Base-by-base conservation (phyloP, 1,140 invertebrate genomes). In the Thaumetopoea pityocampa region DNA sequence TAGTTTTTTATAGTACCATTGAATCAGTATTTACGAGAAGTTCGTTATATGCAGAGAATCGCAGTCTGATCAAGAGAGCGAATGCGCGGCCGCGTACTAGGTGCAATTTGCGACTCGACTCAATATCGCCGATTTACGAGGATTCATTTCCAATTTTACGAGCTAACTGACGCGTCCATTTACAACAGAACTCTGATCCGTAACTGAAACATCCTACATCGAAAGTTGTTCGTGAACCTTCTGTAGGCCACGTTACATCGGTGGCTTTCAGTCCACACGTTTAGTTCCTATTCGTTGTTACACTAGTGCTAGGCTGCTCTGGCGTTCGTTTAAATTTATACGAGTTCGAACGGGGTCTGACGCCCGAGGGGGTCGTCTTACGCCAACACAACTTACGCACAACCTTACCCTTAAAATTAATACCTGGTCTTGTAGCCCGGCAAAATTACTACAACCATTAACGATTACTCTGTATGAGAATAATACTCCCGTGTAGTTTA, bases 71-170 rank as follows among this genome's bases (percentile, higher is more conserved):
- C 58, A 70, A 77, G 56, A 51, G 49, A 36, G 30, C 43, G 44
- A 71, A 69, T 73, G 65, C 61, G 49, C 63, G 58, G 33, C 56
- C 50, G 66, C 67, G 67, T 68, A 54, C 71, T 51, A 53, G 49
- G 46, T 44, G 58, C 63, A 64, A 73, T 73, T 73, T 67, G 66
- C 52, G 49, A 67, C 56, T 66, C 51, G 40, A 43, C 58, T 71
- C 61, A 69, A 64, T 68, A 67, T 62, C 54, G 44, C 36, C 58
- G 62, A 67, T 73, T 79, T 76, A 71, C 64, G 66, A 69, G 58
- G 56, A 68, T 63, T 58, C 60, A 69, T 76, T 70, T 70, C 51
- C 58, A 66, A 77, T 73, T 77, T 79, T 76, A 79, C 43, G 71
- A 73, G 52, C 58, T 50, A 35, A 37, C 55, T 71, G 62, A 67